These are phyloP conservation scores for Phalera bucephala DNA, from an alignment of 2,888 invertebrate species.

Conservation along the genomic window DNA sequence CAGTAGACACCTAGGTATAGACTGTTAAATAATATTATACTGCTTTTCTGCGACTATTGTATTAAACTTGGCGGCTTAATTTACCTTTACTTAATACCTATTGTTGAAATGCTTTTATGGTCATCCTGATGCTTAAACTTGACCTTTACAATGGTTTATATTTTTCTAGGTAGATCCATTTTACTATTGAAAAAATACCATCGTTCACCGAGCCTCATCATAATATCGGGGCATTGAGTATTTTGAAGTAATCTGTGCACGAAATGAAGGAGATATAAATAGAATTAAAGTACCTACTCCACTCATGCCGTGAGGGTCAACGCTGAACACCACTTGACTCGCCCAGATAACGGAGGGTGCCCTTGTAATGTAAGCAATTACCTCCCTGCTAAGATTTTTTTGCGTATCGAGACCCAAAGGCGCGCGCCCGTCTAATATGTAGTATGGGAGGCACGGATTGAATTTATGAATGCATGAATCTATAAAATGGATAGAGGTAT, in stretches of 20 bases:
- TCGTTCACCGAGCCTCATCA: background rate
- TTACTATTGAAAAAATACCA: no score
- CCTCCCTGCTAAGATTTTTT: conserved; percentile 7
- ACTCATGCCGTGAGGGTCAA: conserved; percentile 8
- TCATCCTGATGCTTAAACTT: no score
- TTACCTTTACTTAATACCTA: no score
- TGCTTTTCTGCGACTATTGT: no score
- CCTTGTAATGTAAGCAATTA: conserved; percentile 23
- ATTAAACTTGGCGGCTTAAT: no score
- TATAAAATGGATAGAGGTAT: background rate
- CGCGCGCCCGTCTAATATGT: conserved; percentile 2
- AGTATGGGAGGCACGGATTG: background rate
- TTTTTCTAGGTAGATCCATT: no score
- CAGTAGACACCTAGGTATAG: no score
- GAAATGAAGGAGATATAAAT: conserved; percentile 6
- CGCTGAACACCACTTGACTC: conserved; percentile 10
- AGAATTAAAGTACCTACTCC: conserved; percentile 3
- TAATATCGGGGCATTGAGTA: background rate
- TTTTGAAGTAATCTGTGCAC: conserved; percentile 4
- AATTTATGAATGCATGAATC: background rate
- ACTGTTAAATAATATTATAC: no score
- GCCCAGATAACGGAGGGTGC: conserved; percentile 12
- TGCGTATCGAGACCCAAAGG: conserved; percentile 2
- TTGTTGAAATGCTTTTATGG: no score
- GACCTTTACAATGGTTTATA: no score